Conservation (phyloP, 2,113 vertebrate species). For the Eonycteris spelaea region DNA sequence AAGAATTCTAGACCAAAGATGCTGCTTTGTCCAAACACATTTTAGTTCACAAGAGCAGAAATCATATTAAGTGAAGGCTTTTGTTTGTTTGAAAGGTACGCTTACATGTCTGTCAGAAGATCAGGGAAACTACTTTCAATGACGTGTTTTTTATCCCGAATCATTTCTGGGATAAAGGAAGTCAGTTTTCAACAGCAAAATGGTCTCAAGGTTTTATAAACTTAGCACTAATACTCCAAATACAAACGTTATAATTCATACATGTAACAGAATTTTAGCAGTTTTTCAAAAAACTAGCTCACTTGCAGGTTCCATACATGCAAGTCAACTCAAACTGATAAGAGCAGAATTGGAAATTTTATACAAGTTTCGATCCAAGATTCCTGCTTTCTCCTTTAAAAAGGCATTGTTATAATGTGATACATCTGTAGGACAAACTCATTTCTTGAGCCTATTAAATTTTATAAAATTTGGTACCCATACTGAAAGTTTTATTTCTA, state of each 20-base stretch:
- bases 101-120: constrained; percentile 53
- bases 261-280: constrained; percentile 20
- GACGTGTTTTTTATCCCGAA: constrained; percentile 41
- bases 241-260: neutral
- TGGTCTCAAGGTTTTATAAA: constrained; percentile 4
- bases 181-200: constrained; percentile 56
- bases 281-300: neutral
- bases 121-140: constrained; percentile 49
- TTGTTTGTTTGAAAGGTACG: neutral
- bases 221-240: constrained; percentile 25
- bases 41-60: constrained; percentile 53
- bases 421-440: neutral
- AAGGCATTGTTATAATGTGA: neutral
- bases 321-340: neutral
- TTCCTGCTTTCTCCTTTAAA: neutral
- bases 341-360: neutral
- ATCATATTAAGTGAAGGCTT: constrained; percentile 40
- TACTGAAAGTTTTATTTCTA: neutral
- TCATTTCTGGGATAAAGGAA: constrained; percentile 69
- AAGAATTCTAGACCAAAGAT: constrained; percentile 7
- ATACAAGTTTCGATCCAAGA: neutral
- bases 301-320: constrained; percentile 2
- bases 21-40: constrained; percentile 60
- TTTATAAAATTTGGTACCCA: neutral
- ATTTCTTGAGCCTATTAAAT: neutral